phyloP scores from a whole-genome alignment of 2,888 invertebrate species.

The Chrysodeixis includens region DNA sequence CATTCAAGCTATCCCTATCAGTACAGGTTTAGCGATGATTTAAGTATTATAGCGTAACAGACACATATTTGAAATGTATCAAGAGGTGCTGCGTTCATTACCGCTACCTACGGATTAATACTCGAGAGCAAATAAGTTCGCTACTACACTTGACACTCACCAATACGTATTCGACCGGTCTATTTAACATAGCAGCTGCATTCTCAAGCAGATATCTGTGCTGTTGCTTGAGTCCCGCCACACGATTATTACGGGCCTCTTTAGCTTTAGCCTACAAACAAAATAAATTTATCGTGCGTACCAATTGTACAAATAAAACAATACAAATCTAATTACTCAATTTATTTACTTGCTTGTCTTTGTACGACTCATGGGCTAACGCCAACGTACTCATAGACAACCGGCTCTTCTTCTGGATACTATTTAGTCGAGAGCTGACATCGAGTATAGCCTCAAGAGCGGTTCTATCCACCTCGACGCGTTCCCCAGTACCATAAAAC shows the following conservation, averaged over 20 bases:
- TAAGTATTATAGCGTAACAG: too few relatives aligned
- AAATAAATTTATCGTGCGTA: constrained; percentile 68
- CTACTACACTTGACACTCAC: constrained; percentile 76
- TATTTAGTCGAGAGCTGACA: constrained; percentile 75
- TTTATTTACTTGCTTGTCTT: constrained; percentile 87
- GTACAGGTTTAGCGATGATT: too few relatives aligned
- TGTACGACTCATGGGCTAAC: constrained; percentile 83
- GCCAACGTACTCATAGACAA: constrained; percentile 79
- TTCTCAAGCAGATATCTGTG: constrained; percentile 92
- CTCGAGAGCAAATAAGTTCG: constrained; percentile 63
- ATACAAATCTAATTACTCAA: constrained; percentile 53
- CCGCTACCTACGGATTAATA: neutral
- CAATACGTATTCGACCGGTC: constrained; percentile 88
- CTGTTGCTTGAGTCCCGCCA: constrained; percentile 79
- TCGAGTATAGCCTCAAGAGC: constrained; percentile 82
- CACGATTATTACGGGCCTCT: constrained; percentile 88
- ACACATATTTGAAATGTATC: too few relatives aligned
- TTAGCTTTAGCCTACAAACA: constrained; percentile 89
- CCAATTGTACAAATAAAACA: constrained; percentile 67
- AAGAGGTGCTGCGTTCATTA: too few relatives aligned
- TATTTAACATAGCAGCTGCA: constrained; percentile 89
- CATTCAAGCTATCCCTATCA: too few relatives aligned
- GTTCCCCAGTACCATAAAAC: constrained; percentile 40
- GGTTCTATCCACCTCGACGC: constrained; percentile 77
- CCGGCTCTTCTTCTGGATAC: constrained; percentile 79